phyloP scores from a whole-genome alignment of 1,140 invertebrate species.

The Ceratitis capitata region DNA sequence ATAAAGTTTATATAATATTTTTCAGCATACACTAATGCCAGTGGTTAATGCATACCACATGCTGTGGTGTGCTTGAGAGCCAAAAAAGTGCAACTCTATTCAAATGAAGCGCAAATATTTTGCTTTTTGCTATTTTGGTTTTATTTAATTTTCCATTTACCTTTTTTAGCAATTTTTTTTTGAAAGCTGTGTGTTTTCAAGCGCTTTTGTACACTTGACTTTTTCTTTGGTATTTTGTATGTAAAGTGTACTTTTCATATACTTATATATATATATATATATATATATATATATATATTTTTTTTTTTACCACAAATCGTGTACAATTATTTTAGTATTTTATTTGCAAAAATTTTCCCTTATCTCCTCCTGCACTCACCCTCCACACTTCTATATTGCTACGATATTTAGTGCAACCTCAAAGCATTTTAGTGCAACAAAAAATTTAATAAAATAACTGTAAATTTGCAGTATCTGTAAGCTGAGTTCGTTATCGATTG shows the following conservation, averaged over 20 bases:
- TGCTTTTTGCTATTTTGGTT: not conserved
- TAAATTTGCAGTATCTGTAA: not conserved
- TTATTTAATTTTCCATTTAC: not conserved
- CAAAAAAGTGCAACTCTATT: slow-evolving; percentile 22
- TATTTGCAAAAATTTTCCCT: not conserved
- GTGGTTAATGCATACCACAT: not conserved
- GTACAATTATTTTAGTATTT: not conserved
- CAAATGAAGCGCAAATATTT: slow-evolving; percentile 10
- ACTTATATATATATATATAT: not conserved
- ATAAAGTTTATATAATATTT: not conserved
- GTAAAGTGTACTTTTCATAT: not conserved
- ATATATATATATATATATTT: not conserved
- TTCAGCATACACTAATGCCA: not conserved
- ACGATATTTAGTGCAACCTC: not conserved
- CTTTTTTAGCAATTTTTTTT: not conserved
- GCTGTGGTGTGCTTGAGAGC: not conserved
- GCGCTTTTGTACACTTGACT: not conserved
- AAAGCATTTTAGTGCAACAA: not conserved
- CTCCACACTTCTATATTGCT: not conserved
- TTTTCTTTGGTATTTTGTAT: slow-evolving; percentile 18
- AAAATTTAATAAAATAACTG: not conserved
- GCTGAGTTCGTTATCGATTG: not conserved
- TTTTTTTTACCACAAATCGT: not conserved
- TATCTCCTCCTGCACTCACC: not conserved
- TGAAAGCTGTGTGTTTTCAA: not conserved